Base-by-base conservation (phyloP, 2,113 vertebrate genomes). In the Strix uralensis region DNA sequence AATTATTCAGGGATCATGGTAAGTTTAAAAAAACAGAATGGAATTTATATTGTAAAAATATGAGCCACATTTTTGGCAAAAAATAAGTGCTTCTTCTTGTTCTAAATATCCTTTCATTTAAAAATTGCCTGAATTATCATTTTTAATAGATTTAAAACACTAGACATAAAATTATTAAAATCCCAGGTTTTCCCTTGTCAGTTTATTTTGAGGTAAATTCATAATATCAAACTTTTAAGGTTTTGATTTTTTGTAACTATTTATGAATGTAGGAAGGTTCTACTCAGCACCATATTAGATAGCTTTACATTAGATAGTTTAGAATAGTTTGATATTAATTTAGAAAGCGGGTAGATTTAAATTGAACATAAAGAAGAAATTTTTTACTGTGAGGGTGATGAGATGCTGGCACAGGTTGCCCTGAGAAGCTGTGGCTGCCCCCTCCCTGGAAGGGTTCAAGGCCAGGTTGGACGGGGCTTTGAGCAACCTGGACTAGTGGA, bases 91-190 rank as follows among this genome's bases (percentile, higher is more conserved):
- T 79, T 57, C 34, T 61, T 22, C 15, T 71, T 17, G 15, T 22
- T 61, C 25, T 59, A 65, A 65, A n/a, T 54, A 30, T 10, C 5
- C 17, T 55, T 51, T 5, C 6, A 62, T 73, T 44, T 42, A 44
- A 65, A 74, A 65, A 42, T 22, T 25, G 5, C 3, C 10, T 59
- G 7, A 12, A n/a, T 58, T 61, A 6, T 5, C 0, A 6, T 29
- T 84, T 81, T 58, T n/a, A 5, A 34, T 40, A 65, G 8, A 19
- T 58, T 25, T 63, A 40, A 63, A 90, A 25, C 5, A 29, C 2
- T 36, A 49, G 4, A 27, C 2, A 17, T 27, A 55, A 49, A 40
- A 40, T 49, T 54, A 58, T 13, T 49, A 30, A 55, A 63, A 92
- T 55, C 11, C 1, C 11, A 25, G 3, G 2, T 8, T 89, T 70